phyloP scores from a whole-genome alignment of 2,888 invertebrate species.

The Heliothis peltigera region DNA sequence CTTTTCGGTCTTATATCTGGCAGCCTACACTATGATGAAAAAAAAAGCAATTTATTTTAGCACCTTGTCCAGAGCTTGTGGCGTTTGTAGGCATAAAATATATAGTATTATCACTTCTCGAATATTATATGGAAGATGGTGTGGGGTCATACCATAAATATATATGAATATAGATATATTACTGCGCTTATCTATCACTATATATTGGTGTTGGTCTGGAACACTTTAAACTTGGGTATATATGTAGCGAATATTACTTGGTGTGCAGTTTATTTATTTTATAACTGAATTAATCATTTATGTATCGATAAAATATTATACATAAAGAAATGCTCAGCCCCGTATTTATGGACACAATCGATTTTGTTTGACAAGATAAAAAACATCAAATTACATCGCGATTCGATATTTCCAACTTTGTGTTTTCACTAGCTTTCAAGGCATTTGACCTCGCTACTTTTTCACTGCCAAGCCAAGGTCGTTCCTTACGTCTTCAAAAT shows the following conservation, averaged over 20 bases:
- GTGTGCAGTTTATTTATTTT: conserved; percentile 59
- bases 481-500: conserved; percentile 42
- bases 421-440: background rate
- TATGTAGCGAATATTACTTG: conserved; percentile 63
- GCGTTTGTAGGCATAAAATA: conserved; percentile 83
- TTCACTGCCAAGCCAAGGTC: background rate
- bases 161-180: conserved; percentile 63
- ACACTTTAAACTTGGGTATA: conserved; percentile 56
- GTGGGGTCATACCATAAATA: conserved; percentile 70
- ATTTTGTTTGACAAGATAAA: conserved; percentile 48
- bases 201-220: conserved; percentile 73
- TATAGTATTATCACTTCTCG: conserved; percentile 75
- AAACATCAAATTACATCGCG: too few species aligned
- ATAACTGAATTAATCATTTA: conserved; percentile 45
- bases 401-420: background rate
- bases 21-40: conserved; percentile 72
- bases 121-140: conserved; percentile 66
- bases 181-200: conserved; percentile 73
- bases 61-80: conserved; percentile 87
- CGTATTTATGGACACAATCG: conserved; percentile 49
- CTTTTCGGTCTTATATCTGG: conserved; percentile 68
- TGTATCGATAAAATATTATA: conserved; percentile 36
- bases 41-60: conserved; percentile 80
- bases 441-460: background rate
- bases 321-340: conserved; percentile 53